These are phyloP conservation scores for Sinocyclocheilus grahami DNA, from an alignment of 2,113 vertebrate genomes.

Conservation along the genomic window DNA sequence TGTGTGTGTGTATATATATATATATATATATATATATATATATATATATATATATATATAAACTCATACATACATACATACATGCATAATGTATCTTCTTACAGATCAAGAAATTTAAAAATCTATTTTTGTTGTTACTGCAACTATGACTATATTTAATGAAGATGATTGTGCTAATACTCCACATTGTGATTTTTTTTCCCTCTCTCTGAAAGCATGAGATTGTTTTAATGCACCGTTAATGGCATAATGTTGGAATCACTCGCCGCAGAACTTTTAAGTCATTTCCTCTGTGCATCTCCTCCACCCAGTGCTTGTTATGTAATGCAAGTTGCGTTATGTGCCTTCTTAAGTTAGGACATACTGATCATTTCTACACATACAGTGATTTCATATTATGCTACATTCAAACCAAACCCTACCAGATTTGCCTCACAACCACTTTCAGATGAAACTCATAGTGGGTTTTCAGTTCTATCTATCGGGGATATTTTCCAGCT, in stretches of 20 bases:
- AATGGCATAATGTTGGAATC: background rate
- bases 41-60: background rate
- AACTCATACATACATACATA: background rate
- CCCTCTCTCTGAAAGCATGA: background rate
- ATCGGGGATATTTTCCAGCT: background rate
- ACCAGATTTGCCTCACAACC: background rate
- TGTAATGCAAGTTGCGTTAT: conserved; percentile 14
- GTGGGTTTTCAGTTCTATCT: background rate
- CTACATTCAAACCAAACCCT: background rate
- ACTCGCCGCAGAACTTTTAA: background rate
- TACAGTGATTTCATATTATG: background rate
- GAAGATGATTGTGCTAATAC: background rate
- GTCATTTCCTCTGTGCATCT: background rate
- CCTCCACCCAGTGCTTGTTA: background rate
- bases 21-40: background rate
- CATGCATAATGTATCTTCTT: background rate
- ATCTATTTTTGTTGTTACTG: background rate
- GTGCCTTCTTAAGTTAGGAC: background rate
- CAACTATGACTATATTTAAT: background rate
- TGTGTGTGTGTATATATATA: background rate
- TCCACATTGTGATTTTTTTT: background rate
- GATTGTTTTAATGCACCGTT: background rate
- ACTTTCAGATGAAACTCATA: background rate
- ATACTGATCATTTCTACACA: background rate
- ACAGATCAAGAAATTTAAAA: background rate